These are phyloP conservation scores for Troglohyphantes excavatus DNA, from an alignment of 2,888 invertebrate genomes.

Conservation along the genomic window DNA sequence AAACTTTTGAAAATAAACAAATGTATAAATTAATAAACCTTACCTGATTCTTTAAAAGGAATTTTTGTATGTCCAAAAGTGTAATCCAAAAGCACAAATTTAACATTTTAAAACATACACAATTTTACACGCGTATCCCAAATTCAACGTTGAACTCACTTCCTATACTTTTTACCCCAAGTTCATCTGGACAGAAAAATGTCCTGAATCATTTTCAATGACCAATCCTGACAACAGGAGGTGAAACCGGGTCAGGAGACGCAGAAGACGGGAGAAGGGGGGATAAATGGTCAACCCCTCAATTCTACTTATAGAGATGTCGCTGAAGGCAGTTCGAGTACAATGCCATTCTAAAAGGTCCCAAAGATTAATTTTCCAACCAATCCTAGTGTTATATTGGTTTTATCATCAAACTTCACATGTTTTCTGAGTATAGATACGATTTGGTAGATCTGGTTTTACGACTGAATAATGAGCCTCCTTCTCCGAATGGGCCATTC, in stretches of 20 bases:
- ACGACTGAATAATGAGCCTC: too few species aligned
- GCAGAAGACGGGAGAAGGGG: not conserved
- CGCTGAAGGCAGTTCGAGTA: not conserved
- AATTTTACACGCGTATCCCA: not conserved
- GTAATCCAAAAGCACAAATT: conserved; percentile 9
- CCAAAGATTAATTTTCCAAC: conserved; percentile 19
- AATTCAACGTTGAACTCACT: not conserved
- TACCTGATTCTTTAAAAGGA: not conserved
- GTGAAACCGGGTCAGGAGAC: conserved; percentile 3
- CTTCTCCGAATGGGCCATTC: too few species aligned
- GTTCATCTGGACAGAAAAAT: not conserved
- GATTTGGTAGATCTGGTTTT: too few species aligned
- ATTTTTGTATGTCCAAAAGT: conserved; percentile 3
- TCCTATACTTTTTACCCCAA: not conserved
- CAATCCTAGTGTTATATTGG: conserved; percentile 32
- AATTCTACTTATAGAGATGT: conserved; percentile 24
- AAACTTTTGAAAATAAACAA: too few species aligned
- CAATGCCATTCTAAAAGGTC: conserved; percentile 16
- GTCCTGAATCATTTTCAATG: not conserved
- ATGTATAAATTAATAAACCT: not conserved
- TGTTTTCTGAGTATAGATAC: not conserved
- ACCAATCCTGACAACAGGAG: conserved; percentile 28
- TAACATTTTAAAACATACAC: not conserved
- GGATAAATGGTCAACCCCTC: conserved; percentile 6
- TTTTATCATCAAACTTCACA: not conserved